Evolutionary conservation across 2,797 vertebrate species (phyloP).

Genomic region (Lepus oiostolus): DNA sequence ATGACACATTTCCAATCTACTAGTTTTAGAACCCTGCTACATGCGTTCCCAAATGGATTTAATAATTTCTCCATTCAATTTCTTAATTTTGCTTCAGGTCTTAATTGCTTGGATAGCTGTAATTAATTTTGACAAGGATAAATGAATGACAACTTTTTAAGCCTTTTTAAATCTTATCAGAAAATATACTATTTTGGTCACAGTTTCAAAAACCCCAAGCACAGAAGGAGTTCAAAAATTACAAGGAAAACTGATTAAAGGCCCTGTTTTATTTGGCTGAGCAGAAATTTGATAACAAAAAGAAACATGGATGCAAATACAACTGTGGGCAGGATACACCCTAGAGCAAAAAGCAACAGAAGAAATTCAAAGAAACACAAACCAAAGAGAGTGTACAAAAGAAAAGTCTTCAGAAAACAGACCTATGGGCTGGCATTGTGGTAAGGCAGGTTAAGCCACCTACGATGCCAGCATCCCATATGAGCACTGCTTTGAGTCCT

Average conservation of each 20-base stretch:
- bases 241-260: not conserved
- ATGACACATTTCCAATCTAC: not conserved
- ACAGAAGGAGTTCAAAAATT: constrained; percentile 11
- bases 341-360: constrained; percentile 32
- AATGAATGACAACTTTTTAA: not conserved
- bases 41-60: not conserved
- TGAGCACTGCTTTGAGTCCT: too few species aligned
- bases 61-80: constrained; percentile 20
- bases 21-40: not conserved
- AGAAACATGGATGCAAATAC: constrained; percentile 17
- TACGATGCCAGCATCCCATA: too few species aligned
- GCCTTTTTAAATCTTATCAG: not conserved
- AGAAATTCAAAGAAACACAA: constrained; percentile 53
- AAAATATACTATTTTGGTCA: constrained; percentile 15
- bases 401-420: too few species aligned
- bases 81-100: constrained; percentile 6
- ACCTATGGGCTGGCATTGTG: too few species aligned
- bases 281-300: constrained; percentile 42
- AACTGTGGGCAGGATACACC: constrained; percentile 18
- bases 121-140: constrained; percentile 40
- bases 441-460: too few species aligned
- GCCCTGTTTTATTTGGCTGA: not conserved
- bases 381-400: not conserved
- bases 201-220: not conserved
- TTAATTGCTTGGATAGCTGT: not conserved